Conservation (phyloP, 2,113 vertebrate species). For the Pitta sordida region DNA sequence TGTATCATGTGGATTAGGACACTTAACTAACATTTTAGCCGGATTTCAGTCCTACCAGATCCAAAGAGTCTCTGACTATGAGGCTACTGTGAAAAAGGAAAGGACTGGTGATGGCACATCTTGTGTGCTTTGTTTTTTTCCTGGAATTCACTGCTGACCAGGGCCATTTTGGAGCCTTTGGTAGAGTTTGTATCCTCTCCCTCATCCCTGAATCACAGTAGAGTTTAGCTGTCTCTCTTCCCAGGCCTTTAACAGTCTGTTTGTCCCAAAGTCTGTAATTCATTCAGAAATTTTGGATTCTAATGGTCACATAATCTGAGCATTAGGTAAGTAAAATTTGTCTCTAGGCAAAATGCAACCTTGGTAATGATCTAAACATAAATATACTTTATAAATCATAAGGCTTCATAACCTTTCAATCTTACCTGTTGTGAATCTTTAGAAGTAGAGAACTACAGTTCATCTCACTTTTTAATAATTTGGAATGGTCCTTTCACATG, state of each 20-base stretch:
- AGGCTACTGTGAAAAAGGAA: background rate
- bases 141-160: accelerated
- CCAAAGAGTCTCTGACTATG: background rate
- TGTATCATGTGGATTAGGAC: background rate
- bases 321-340: background rate
- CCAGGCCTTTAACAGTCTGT: background rate
- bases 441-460: background rate
- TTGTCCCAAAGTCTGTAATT: background rate
- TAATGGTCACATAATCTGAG: background rate
- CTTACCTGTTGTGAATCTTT: background rate
- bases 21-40: background rate
- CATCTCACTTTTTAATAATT: background rate
- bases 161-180: background rate
- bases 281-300: background rate
- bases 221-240: background rate
- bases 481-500: background rate
- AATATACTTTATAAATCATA: background rate
- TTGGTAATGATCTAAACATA: background rate
- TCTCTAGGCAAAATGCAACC: background rate
- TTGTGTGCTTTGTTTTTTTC: background rate
- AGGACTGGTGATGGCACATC: background rate
- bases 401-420: background rate
- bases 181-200: background rate
- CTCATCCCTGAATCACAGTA: background rate
- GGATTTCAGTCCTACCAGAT: background rate